Base-by-base conservation (phyloP, 2,797 vertebrate species). In the Falco peregrinus region DNA sequence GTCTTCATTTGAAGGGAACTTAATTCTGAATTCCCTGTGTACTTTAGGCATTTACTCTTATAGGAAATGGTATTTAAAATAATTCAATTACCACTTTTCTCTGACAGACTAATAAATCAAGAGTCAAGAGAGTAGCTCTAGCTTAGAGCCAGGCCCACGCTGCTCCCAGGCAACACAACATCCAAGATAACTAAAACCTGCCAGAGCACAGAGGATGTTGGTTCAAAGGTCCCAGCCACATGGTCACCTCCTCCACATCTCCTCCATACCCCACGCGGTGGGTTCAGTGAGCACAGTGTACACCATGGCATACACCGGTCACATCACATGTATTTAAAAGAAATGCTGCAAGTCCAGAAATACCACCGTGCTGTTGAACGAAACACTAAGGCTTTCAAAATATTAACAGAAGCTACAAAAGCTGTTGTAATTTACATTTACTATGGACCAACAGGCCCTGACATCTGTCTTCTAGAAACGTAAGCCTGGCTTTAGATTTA, bases 21-120 rank as follows among this genome's bases (percentile, higher is more conserved):
- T 89, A 80, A 96, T 83, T 92, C 64, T 68, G 75, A 93, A 92
- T 89, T 87, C 71, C 84, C 75, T 29, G 41, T 31, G 60, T 91
- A 60, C 48, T 82, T 77, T 20, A 71, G 41, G 45, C 76, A 84
- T 77, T 94, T 89, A 84, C 56, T 93, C 50, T 47, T 84, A 25
- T 0, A 67, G 78, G 56, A 92, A 92, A 93, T 10, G 39, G 25
- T 47, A 64, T 83, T 89, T 77, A 63, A 89, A 85, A 63, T 3
- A 45, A 48, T 74, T 84, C 76, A 69, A 53, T 57, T 89, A 60
- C 67, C 21, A 28, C 79, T 92, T 63, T 61, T 54, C 45, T 84
- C 35, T 45, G 41, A 39, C 75, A 92, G 71, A 54, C 24, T 29
- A 77, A 82, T 37, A 79, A 93, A 93, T 86, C 47, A 75, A 6